Evolutionary conservation across 1,140 invertebrate genomes (phyloP), one percentile per base, ranked within the genome.

Genomic region (Drosophila grimshawi): DNA sequence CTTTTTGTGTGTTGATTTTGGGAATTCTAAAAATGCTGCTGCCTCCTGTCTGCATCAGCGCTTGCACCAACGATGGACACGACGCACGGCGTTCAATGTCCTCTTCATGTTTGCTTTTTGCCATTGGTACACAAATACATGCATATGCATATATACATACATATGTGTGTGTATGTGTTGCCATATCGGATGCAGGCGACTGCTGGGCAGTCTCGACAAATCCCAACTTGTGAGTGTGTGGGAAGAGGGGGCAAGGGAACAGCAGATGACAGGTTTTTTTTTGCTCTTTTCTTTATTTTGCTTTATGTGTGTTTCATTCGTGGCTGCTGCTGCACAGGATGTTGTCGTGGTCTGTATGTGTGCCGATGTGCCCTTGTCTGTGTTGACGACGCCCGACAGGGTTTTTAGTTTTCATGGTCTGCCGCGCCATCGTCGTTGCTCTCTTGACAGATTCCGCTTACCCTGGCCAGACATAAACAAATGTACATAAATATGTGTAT

Each of bases 11-110:
- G 74, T 80, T 78, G 69, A 65, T 86, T 86, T 86, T 76, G 74
- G 78, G 81, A 86, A 86, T 86, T 86, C 78, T 86, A 81, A 86
- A 86, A 86, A 86, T 86, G 78, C 81, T 86, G 78, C 81, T 63
- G 74, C 74, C 68, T 46, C 56, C 81, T 72, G 71, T 52, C 48
- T 68, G 7, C 37, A 6, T 48, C 66, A 59, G 51, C 62, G 52
- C 33, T 56, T 61, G 5, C 48, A 45, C 39, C 10, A 8, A 53
- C 46, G 30, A 27, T 43, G 66, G 5, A 32, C 3, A 43, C 35
- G 5, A 32, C 3, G 51, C 35, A 49, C 56, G 52, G 37, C 64
- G 49, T 33, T 49, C 48, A 64, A 48, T 60, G 72, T 64, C 51
- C 71, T 76, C 53, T 49, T 65, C 71, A 52, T 11, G 61, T 59